Evolutionary conservation across 92 coral and sea anemone genomes (phyloP), one percentile per base, ranked within the genome.

Genomic region (Heliopora coerulea): DNA sequence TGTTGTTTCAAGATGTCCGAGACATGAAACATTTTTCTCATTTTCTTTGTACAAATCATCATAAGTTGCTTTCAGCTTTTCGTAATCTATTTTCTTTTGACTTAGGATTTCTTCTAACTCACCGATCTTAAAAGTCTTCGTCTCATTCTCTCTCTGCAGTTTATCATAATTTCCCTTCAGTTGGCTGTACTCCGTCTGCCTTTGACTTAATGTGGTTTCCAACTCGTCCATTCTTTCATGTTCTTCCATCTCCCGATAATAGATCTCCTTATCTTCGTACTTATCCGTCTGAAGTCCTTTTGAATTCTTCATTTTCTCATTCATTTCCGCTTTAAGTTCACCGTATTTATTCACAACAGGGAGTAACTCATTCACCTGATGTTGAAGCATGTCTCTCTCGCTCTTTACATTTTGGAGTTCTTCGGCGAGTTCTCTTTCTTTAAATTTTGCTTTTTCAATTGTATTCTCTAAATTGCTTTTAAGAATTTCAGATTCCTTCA

Each of bases 401-500:
- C 20, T 34, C 20, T 70, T 70, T 25, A 42, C 63, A 0, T 52
- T 50, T 21, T 52, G 18, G 10, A 86, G 33, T 56, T 86, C 90
- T 35, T 60, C 49, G 27, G 67, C 79, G 4, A 89, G 65, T 10
- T 82, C 81, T 6, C 60, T 56, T 46, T 73, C 75, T 24, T 86
- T 93, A 32, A 58, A 54, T 67, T 80, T 88, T 18, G 79, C 81
- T 74, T 59, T 80, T 67, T 76, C 83, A n/a, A 86, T 19, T n/a
- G 26, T 34, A 31, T 52, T 14, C 50, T 30, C n/a, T n/a, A 70
- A 37, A 50, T 54, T 30, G 0, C 19, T 35, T 17, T 70, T 49
- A 26, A 49, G 52, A 34, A 13, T 25, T 33, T 32, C 63, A 6
- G 77, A 70, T 28, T 52, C 57, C 57, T 5, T 28, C 33, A 70